Evolutionary conservation across 2,113 vertebrate genomes (phyloP).

Genomic region (Columbina picui): DNA sequence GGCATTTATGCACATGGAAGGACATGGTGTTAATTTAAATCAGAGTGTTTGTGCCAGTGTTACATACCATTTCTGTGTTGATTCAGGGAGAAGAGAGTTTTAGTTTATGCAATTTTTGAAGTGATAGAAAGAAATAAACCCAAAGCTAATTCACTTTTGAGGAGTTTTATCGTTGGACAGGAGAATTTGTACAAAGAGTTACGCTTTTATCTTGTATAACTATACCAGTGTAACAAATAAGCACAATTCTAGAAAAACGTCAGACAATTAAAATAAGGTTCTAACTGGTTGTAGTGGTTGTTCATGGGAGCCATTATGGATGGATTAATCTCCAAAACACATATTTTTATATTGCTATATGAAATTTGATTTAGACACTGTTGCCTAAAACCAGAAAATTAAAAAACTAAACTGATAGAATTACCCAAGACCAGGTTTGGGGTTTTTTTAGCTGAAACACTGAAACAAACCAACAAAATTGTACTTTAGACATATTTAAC

Average conservation of each 20-base stretch:
- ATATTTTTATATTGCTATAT: background rate
- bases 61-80: background rate
- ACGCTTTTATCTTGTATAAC: background rate
- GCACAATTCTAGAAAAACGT: background rate
- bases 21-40: background rate
- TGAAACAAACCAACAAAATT: background rate
- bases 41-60: background rate
- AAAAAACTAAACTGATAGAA: background rate
- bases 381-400: background rate
- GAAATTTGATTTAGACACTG: background rate
- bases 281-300: background rate
- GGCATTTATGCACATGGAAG: background rate
- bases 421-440: background rate
- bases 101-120: background rate
- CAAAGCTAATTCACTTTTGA: background rate
- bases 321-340: background rate
- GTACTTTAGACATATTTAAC: background rate
- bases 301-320: background rate
- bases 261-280: background rate
- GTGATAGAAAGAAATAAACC: background rate
- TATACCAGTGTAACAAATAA: background rate
- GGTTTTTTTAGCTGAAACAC: background rate
- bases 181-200: background rate
- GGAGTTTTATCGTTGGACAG: background rate
- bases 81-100: background rate